phyloP scores from a whole-genome alignment of 2,797 vertebrate genomes.

The Distichodus sexfasciatus region DNA sequence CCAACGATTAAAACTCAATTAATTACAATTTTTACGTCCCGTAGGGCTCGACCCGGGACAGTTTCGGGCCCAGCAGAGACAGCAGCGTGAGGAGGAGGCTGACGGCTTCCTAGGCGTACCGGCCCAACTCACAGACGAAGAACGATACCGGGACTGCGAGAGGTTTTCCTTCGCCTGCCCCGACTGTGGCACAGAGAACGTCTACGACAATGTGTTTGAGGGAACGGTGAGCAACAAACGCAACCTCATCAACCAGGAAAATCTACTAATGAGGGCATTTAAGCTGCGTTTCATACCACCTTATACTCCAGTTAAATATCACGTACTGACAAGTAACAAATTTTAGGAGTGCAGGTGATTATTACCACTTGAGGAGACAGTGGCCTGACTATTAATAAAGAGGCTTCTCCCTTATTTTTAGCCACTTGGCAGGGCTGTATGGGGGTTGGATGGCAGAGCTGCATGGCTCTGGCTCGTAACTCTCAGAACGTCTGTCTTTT shows the following conservation, averaged over 20 bases:
- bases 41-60: slow-evolving; percentile 92
- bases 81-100: slow-evolving; percentile 89
- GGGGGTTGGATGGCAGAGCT: background rate
- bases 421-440: slow-evolving; percentile 12
- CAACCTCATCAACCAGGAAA: slow-evolving; percentile 14
- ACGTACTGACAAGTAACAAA: slow-evolving; percentile 36
- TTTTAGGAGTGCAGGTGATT: slow-evolving; percentile 28
- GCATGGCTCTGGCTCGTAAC: slow-evolving; percentile 26
- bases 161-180: slow-evolving; percentile 89
- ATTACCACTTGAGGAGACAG: slow-evolving; percentile 24
- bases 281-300: background rate
- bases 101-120: slow-evolving; percentile 83
- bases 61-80: slow-evolving; percentile 86
- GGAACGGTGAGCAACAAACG: slow-evolving; percentile 78
- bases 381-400: slow-evolving; percentile 28
- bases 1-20: too few relatives aligned
- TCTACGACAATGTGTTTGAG: slow-evolving; percentile 90
- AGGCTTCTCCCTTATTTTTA: slow-evolving; percentile 37
- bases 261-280: background rate
- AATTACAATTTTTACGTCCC: slow-evolving; percentile 12
- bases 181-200: slow-evolving; percentile 86
- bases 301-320: slow-evolving; percentile 34
- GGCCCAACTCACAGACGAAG: slow-evolving; percentile 91
- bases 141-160: slow-evolving; percentile 92
- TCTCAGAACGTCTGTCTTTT: slow-evolving; percentile 60